phyloP scores from a whole-genome alignment of 2,113 vertebrate genomes.

The Halcyon malimbica region DNA sequence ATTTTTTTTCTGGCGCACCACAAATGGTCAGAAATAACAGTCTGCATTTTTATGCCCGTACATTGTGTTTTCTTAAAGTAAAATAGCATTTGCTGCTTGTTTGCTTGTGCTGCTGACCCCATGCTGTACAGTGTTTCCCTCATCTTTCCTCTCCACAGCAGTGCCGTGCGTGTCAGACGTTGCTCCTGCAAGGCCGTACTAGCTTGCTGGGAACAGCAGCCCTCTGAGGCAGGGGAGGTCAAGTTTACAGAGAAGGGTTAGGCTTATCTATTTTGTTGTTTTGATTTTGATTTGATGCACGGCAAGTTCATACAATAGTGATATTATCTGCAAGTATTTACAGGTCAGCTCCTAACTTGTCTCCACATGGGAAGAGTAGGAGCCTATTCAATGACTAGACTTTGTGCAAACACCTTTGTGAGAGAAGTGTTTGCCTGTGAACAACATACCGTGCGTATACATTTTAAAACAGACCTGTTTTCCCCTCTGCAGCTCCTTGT shows the following conservation, averaged over 20 bases:
- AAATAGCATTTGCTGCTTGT: background rate
- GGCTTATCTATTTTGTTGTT: background rate
- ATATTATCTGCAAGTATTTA: background rate
- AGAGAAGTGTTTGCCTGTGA: background rate
- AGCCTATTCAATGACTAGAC: background rate
- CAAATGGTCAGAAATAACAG: background rate
- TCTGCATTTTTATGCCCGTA: background rate
- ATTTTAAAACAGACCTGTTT: background rate
- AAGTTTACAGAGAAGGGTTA: background rate
- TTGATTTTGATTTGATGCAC: background rate
- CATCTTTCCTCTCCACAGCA: background rate
- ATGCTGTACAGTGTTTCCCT: background rate
- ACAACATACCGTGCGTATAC: background rate
- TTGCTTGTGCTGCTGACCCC: background rate
- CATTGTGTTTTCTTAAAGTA: background rate
- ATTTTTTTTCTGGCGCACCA: background rate
- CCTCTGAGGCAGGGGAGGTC: background rate
- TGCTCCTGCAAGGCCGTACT: background rate
- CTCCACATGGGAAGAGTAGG: background rate
- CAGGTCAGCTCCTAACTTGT: background rate
- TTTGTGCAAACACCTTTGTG: background rate
- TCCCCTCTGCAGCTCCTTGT: constrained; percentile 83
- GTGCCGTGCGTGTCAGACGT: background rate
- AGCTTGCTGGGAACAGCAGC: background rate
- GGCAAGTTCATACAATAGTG: background rate